Evolutionary conservation across 1,140 invertebrate genomes (phyloP).

Genomic region (Diorhabda carinulata): DNA sequence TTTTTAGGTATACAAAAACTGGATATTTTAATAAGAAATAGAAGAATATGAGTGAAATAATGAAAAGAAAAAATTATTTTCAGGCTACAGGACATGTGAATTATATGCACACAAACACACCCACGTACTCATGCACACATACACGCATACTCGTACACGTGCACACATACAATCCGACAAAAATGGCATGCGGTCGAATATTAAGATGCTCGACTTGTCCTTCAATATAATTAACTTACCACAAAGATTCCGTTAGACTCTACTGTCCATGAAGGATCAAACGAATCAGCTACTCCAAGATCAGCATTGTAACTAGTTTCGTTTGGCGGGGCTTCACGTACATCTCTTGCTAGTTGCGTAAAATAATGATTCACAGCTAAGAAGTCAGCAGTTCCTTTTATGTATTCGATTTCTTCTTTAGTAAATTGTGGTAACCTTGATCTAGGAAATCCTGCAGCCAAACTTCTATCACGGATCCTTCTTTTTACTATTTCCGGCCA

Average conservation of each 20-base stretch:
- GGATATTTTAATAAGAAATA: too few relatives aligned
- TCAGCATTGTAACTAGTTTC: background rate
- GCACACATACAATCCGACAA: too few relatives aligned
- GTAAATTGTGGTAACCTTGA: background rate
- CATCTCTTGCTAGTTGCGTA: background rate
- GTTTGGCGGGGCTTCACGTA: too few relatives aligned
- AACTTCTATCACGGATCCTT: background rate
- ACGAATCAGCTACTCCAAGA: background rate
- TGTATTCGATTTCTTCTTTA: background rate
- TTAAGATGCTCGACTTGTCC: too few relatives aligned
- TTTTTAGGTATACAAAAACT: too few relatives aligned
- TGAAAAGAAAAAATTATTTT: too few relatives aligned
- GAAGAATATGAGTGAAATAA: too few relatives aligned
- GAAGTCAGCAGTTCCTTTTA: slow-evolving; percentile 6
- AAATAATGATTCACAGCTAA: slow-evolving; percentile 8
- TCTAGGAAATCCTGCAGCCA: background rate
- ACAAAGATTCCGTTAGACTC: background rate
- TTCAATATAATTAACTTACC: background rate
- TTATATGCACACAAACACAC: too few relatives aligned
- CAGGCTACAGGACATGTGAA: too few relatives aligned
- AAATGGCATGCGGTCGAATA: too few relatives aligned
- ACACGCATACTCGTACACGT: too few relatives aligned
- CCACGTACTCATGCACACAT: too few relatives aligned
- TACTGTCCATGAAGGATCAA: slow-evolving; percentile 4
- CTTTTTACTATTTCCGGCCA: background rate